These are phyloP conservation scores for Apantesis nais DNA, from an alignment of 2,888 invertebrate species.

Conservation along the genomic window DNA sequence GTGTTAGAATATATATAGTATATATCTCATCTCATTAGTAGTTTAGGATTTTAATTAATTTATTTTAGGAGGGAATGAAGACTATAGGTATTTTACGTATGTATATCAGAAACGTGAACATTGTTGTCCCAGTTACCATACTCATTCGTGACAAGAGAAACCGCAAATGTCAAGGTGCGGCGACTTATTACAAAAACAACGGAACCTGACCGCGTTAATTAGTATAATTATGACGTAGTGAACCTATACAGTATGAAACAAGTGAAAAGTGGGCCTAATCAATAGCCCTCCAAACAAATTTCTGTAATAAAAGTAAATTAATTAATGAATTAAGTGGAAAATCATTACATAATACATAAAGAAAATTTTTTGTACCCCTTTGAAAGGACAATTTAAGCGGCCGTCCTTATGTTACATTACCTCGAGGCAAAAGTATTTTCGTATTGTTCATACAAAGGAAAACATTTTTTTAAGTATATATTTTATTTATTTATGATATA, in stretches of 20 bases:
- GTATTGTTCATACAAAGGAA: too few relatives aligned
- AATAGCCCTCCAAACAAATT: neutral
- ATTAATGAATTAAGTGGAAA: neutral
- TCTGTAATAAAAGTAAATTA: neutral
- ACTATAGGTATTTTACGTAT: neutral
- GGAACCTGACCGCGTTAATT: slow-evolving; percentile 67
- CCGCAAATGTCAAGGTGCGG: slow-evolving; percentile 58
- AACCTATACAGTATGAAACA: neutral
- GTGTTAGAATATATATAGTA: neutral
- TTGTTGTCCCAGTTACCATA: neutral
- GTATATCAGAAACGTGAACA: neutral
- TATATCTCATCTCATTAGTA: neutral
- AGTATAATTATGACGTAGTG: slow-evolving; percentile 43
- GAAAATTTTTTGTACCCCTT: too few relatives aligned
- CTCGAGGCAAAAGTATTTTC: too few relatives aligned
- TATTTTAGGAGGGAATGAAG: neutral
- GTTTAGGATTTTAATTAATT: too few relatives aligned
- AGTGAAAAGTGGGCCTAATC: neutral
- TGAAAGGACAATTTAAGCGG: too few relatives aligned
- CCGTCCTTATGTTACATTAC: too few relatives aligned
- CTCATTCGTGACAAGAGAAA: slow-evolving; percentile 40
- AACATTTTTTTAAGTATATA: too few relatives aligned
- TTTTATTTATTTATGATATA: too few relatives aligned
- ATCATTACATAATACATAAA: neutral
- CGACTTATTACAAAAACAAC: slow-evolving; percentile 70